Evolutionary conservation across 2,888 invertebrate genomes (phyloP), one percentile per base, ranked within the genome.

Genomic region (Chrysolina oricalcia): DNA sequence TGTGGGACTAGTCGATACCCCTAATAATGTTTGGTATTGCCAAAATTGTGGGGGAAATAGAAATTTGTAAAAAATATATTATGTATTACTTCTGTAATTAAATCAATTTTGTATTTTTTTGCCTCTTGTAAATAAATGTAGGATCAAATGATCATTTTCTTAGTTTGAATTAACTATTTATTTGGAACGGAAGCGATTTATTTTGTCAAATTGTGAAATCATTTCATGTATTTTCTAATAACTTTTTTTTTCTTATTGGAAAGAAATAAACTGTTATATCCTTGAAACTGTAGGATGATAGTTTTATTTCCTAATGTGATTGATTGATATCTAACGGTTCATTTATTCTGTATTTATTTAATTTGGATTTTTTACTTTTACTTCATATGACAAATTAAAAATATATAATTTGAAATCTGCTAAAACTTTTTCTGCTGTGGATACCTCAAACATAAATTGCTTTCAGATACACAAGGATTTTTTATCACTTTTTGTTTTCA

Each of bases 1-100:
- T 88, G 97, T 98, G 63, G 96, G 96, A 59, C 59, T 70, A 41
- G 35, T 27, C 4, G 62, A 63, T 41, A 64, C 67, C 23, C 73
- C 73, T 15, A 69, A 69, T 19, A 23, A 19, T 53, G 17, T 21
- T 11, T 73, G 73, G 73, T 69, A 43, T 48, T 73, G 73, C 46
- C 46, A 48, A 13, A 94, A 69, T 50, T 68, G 53, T 48, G 23
- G 21, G 27, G 27, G n/a, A 66, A 43, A 21, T 46, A 48, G 21
- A 43, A 46, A 43, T 23, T 27, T 27, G 43, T 43, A 17, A 50
- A 50, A 2, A 50, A 50, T 50, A 50, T 50, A 50, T 15, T 50
- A 50, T 50, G 48, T 50, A 50, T 50, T 17, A 50, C 48, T 50
- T 50, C 43, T 43, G 43, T 15, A 43, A 43, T 43, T 43, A 43